Evolutionary conservation across 2,888 invertebrate species (phyloP).

Genomic region (Microchrysa polita): DNA sequence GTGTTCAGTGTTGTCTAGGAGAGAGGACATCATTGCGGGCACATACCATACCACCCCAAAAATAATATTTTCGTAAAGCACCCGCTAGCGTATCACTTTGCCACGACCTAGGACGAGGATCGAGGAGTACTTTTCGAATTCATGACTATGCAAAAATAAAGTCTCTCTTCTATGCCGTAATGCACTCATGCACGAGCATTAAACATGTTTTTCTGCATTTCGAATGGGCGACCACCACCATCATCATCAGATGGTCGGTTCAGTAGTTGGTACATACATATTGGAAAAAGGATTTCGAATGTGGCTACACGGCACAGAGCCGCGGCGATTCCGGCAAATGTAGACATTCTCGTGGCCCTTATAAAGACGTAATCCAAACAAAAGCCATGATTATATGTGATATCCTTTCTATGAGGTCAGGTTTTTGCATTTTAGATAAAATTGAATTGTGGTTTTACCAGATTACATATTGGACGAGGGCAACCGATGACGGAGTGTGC

Average conservation of each 20-base stretch:
- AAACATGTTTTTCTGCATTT: constrained; percentile 38
- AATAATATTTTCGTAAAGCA: constrained; percentile 30
- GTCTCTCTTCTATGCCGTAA: constrained; percentile 9
- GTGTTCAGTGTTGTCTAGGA: not conserved
- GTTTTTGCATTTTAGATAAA: constrained; percentile 3
- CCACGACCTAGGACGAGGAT: too few species aligned
- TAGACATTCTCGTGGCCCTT: constrained; percentile 8
- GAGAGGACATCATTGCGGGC: not conserved
- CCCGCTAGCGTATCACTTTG: constrained; percentile 29
- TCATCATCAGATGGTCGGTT: not conserved
- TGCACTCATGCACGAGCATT: constrained; percentile 39
- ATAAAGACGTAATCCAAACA: constrained; percentile 4
- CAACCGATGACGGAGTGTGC: not conserved
- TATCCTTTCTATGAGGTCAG: constrained; percentile 6
- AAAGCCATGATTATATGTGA: constrained; percentile 11
- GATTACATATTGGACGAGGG: not conserved
- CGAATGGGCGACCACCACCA: not conserved
- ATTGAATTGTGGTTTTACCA: constrained; percentile 27
- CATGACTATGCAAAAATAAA: constrained; percentile 40
- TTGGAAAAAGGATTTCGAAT: constrained; percentile 29
- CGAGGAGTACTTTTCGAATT: constrained; percentile 21
- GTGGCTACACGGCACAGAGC: constrained; percentile 18
- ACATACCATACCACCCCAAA: not conserved
- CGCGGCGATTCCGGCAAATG: not conserved
- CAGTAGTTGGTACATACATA: not conserved